Conservation (phyloP, 64 coral and sea anemone genomes). For the Anthopleura sola region DNA sequence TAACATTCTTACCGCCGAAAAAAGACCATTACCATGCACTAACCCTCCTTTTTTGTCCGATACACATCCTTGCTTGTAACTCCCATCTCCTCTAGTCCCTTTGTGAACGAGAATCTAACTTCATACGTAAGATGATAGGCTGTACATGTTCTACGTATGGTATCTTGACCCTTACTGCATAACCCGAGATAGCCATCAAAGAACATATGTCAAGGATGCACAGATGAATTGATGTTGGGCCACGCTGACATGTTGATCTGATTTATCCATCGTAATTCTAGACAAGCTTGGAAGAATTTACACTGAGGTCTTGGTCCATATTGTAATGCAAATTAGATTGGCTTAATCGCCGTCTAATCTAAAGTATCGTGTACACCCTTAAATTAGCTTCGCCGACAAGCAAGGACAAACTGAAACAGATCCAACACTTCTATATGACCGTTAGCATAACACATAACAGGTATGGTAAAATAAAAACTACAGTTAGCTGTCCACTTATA, state of each 20-base stretch:
- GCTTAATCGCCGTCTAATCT: background rate
- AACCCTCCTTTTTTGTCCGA: too few relatives aligned
- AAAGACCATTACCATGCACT: too few relatives aligned
- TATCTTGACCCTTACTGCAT: background rate
- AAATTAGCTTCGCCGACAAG: background rate
- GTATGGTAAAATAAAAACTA: background rate
- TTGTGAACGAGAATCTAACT: too few relatives aligned
- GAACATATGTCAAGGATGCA: background rate
- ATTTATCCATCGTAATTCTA: conserved; percentile 8
- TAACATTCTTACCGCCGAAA: too few relatives aligned
- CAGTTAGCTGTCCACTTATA: background rate
- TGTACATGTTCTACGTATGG: too few relatives aligned
- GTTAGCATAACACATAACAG: background rate
- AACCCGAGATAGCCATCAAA: background rate
- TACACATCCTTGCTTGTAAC: too few relatives aligned
- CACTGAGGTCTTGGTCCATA: background rate
- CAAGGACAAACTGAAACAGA: background rate
- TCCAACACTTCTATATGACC: background rate
- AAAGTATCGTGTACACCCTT: background rate
- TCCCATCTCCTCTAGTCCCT: too few relatives aligned
- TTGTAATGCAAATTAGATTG: conserved; percentile 14
- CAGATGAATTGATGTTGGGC: background rate
- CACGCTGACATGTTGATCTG: background rate
- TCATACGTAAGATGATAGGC: background rate
- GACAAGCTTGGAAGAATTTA: background rate